Percentiles rank a stretch among this genome's conserved stretches.
Evolutionary conservation across 2,797 vertebrate species (phyloP).

Genomic region (Caiman crocodilus): DNA sequence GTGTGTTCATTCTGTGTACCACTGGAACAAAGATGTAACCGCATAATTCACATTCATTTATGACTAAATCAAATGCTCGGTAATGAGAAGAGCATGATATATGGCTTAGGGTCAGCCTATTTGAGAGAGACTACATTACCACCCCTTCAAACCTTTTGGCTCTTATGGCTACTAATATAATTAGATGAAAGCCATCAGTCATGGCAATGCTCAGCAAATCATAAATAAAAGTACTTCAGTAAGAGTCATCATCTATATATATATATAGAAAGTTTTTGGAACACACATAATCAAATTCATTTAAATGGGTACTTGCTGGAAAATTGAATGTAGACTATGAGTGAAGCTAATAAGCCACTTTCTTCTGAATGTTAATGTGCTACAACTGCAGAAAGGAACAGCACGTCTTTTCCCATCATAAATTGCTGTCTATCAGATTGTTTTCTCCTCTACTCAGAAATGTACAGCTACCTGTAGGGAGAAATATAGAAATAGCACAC

Average conservation of each 20-base stretch:
- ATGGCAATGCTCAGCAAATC: neutral
- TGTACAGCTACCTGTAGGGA: neutral
- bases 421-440: neutral
- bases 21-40: neutral
- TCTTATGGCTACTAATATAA: neutral
- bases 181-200: neutral
- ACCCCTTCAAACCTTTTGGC: neutral
- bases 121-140: neutral
- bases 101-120: neutral
- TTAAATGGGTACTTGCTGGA: neutral
- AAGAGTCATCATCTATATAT: neutral
- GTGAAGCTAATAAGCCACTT: neutral
- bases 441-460: neutral
- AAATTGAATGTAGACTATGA: neutral
- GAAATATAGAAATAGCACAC: neutral
- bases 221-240: accelerated
- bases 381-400: neutral
- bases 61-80: neutral
- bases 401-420: neutral
- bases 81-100: neutral
- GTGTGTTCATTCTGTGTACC: neutral
- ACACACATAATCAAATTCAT: neutral
- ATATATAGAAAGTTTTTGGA: neutral
- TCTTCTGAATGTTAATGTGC: neutral
- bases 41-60: accelerated